Evolutionary conservation across 2,888 invertebrate species (phyloP), one percentile per base, ranked within the genome.

Genomic region (Anorthoa munda): DNA sequence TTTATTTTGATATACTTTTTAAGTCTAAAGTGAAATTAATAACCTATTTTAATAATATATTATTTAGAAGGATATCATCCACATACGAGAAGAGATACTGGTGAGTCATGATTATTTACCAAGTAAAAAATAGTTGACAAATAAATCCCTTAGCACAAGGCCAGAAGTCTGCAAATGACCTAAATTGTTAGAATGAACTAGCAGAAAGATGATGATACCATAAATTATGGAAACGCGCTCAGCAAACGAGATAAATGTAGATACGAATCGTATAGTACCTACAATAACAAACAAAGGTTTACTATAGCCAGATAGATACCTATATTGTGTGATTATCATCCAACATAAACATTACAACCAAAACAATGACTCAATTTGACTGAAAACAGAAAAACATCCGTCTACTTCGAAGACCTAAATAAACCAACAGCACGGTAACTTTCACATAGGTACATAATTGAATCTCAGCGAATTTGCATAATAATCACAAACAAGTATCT

Each of bases 61-160:
- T 9, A 0, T 17, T 11, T 13, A n/a, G 2, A 39, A 75, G 13
- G 31, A 23, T 65, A 55, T 31, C 45, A 50, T 51, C 2, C 13
- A 51, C 17, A 5, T 5, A 50, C 55, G n/a, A 4, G 23, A 53
- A 12, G 18, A 50, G 12, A 75, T 51, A 59, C 23, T 23, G 51
- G n/a, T 66, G 50, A 15, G 39, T 58, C 18, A 31, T 18, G 11
- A 51, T 75, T 45, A 59, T 46, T 51, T 31, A 68, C 21, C 13
- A 66, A 45, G 0, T 45, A 61, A 23, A n/a, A 46, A 53, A n/a
- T n/a, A n/a, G 26, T 15, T 39, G 18, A 46, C 21, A 72, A 39
- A 46, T 39, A 21, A 56, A 53, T 31, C 77, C 50, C 67, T 77
- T 4, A 53, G 7, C 18, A 5, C 73, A 83, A 82, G 73, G 83